Evolutionary conservation across 1,140 invertebrate genomes (phyloP).

Genomic region (Calephelis nemesis): DNA sequence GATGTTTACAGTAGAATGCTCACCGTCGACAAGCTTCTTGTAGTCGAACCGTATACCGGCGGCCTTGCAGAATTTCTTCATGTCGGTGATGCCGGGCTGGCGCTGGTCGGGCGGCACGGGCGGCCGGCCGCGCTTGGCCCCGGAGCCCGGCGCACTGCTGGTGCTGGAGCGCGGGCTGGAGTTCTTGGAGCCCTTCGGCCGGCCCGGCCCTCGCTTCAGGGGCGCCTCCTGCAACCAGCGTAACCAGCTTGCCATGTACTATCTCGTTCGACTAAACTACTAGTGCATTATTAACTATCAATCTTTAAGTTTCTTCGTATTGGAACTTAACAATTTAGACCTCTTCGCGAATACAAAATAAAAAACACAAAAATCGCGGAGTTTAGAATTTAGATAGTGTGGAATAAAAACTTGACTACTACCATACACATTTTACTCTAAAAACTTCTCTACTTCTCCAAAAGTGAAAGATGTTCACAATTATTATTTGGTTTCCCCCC

Average conservation of each 20-base stretch:
- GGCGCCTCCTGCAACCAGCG: constrained; percentile 44
- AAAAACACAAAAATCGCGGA: no score
- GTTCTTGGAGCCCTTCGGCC: constrained; percentile 70
- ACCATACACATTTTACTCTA: no score
- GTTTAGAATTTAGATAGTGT: no score
- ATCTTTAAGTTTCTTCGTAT: no score
- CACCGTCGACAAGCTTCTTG: constrained; percentile 72
- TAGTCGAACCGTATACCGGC: constrained; percentile 75
- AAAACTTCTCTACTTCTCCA: no score
- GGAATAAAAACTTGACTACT: no score
- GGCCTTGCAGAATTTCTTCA: constrained; percentile 76
- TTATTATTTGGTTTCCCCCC: no score
- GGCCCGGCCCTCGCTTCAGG: constrained; percentile 66
- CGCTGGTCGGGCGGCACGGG: constrained; percentile 65
- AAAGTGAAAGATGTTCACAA: no score
- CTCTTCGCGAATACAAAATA: no score
- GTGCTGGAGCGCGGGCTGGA: constrained; percentile 29
- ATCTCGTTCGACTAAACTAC: not conserved
- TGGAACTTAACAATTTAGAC: no score
- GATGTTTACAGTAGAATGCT: not conserved
- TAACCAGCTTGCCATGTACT: constrained; percentile 1
- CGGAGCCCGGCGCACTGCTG: constrained; percentile 31
- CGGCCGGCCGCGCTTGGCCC: constrained; percentile 52
- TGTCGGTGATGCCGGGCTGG: constrained; percentile 72
- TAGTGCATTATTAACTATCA: not conserved